These are phyloP conservation scores for Elysia chlorotica DNA, from an alignment of 1,140 invertebrate species.

Conservation along the genomic window DNA sequence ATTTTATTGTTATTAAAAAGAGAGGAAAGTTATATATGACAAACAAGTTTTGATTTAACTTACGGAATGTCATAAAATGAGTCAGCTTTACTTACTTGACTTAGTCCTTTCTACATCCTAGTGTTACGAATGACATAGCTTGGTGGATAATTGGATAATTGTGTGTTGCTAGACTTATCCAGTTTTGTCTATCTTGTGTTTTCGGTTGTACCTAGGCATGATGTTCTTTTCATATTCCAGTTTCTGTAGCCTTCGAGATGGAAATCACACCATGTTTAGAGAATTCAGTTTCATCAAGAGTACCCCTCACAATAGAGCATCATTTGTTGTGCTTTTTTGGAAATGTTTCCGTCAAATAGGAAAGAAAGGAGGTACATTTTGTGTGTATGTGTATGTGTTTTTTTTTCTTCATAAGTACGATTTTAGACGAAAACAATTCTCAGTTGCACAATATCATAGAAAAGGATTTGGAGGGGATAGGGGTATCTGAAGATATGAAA, in stretches of 20 bases:
- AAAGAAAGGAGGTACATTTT: conserved; percentile 57
- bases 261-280: conserved; percentile 60
- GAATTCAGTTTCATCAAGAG: conserved; percentile 55
- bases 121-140: no score
- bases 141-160: no score
- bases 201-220: no score
- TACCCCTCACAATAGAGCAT: conserved; percentile 59
- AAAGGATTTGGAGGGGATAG: neutral
- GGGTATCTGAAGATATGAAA: neutral
- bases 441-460: neutral
- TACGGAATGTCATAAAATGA: no score
- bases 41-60: no score
- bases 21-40: no score
- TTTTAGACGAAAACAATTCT: neutral
- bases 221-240: conserved; percentile 39
- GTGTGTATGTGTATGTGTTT: neutral
- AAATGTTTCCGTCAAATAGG: conserved; percentile 59
- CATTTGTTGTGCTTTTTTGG: conserved; percentile 59
- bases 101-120: no score
- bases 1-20: no score
- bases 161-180: no score
- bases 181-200: no score
- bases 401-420: neutral
- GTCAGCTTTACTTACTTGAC: no score
- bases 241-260: conserved; percentile 57